Conservation (phyloP, 1,140 invertebrate genomes). For the Oedothorax gibbosus region DNA sequence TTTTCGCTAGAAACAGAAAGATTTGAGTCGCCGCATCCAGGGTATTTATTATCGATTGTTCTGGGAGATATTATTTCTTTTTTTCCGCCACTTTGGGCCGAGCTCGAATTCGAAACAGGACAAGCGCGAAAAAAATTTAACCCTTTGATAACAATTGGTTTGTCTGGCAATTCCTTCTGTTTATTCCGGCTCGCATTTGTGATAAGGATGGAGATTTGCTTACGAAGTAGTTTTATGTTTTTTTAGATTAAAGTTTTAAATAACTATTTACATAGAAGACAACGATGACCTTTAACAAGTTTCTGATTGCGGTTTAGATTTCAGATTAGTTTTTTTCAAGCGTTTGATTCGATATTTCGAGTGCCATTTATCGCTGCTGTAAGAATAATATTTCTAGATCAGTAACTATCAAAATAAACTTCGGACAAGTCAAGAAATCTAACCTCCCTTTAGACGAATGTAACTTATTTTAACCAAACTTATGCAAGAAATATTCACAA, state of each 20-base stretch:
- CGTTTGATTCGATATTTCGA: no score
- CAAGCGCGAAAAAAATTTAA: conserved; percentile 34
- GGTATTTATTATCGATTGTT: background rate
- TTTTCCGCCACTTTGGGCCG: no score
- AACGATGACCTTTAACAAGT: conserved; percentile 28
- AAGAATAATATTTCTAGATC: background rate
- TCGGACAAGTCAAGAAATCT: background rate
- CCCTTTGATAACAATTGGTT: conserved; percentile 43
- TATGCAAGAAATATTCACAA: background rate
- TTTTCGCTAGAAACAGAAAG: background rate
- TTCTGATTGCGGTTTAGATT: background rate
- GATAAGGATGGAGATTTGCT: background rate
- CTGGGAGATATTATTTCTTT: no score
- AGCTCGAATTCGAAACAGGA: background rate
- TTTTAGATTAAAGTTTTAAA: conserved; percentile 22
- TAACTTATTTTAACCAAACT: background rate
- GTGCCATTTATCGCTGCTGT: no score
- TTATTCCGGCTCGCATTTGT: background rate
- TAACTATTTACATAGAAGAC: conserved; percentile 11
- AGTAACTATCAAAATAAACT: background rate
- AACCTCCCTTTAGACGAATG: background rate
- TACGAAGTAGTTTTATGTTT: background rate
- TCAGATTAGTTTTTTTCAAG: no score
- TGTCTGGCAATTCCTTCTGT: conserved; percentile 27
- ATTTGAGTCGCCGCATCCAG: background rate